phyloP scores from a whole-genome alignment of 2,888 invertebrate species.

The Dicycla oo region DNA sequence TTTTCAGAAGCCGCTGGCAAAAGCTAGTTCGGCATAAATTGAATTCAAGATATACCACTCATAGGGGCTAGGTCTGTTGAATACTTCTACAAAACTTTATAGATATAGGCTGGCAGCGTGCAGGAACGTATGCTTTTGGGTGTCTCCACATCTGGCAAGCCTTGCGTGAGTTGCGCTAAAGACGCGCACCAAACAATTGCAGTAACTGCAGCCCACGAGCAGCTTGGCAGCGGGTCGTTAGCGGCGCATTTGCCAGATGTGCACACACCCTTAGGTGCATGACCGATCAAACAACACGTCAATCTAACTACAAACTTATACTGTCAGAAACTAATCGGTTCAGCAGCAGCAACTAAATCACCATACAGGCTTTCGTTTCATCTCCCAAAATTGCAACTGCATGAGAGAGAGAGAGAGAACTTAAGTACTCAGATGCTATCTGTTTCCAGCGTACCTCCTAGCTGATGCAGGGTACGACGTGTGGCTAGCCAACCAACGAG shows the following conservation, averaged over 20 bases:
- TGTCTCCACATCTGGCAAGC: no score
- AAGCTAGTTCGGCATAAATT: no score
- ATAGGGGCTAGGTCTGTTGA: no score
- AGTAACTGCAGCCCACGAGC: no score
- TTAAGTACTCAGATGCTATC: background rate
- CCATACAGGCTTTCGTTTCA: background rate
- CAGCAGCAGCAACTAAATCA: background rate
- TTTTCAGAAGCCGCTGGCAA: no score
- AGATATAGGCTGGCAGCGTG: background rate
- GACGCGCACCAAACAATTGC: no score
- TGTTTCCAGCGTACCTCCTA: slow-evolving; percentile 86
- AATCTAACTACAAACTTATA: background rate
- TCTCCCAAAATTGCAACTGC: background rate
- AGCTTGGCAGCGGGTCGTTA: no score
- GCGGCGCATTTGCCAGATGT: no score
- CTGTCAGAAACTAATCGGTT: no score
- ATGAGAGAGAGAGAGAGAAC: background rate
- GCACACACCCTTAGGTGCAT: background rate
- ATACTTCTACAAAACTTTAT: background rate
- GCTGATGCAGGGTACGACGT: slow-evolving; percentile 91
- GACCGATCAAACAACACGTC: background rate
- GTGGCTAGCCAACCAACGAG: slow-evolving; percentile 90
- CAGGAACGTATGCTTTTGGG: background rate
- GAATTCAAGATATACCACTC: no score
- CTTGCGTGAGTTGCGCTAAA: no score